Conservation (phyloP, 2,888 invertebrate genomes). For the Ceraclea dissimilis region DNA sequence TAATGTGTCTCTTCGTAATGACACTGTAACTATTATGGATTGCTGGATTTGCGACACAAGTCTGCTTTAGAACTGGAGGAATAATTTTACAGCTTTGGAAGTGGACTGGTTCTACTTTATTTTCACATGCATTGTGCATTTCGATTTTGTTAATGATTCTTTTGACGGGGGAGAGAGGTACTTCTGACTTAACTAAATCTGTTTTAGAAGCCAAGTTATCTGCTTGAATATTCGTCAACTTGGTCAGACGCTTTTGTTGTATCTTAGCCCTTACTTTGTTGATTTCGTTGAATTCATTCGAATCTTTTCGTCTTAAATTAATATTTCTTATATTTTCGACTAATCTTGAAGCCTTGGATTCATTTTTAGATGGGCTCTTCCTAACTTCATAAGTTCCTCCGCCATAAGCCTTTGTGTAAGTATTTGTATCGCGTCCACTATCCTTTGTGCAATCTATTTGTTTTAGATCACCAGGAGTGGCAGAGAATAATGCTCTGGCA, state of each 20-base stretch:
- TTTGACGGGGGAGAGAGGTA: constrained; percentile 44
- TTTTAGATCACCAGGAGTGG: constrained; percentile 51
- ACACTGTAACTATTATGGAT: constrained; percentile 47
- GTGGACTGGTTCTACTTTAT: constrained; percentile 37
- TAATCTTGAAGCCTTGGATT: neutral
- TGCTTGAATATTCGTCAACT: constrained; percentile 27
- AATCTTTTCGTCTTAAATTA: constrained; percentile 30
- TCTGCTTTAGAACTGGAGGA: constrained; percentile 37
- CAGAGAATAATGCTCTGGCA: constrained; percentile 48
- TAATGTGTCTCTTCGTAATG: constrained; percentile 46
- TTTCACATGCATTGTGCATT: constrained; percentile 42
- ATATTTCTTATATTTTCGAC: constrained; percentile 8
- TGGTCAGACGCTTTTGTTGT: constrained; percentile 42
- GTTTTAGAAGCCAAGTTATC: constrained; percentile 28
- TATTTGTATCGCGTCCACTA: constrained; percentile 34
- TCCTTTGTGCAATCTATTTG: constrained; percentile 49
- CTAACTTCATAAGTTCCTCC: constrained; percentile 29
- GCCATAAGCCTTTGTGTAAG: constrained; percentile 41
- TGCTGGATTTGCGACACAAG: constrained; percentile 45
- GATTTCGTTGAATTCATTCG: constrained; percentile 36
- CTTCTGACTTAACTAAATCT: constrained; percentile 30
- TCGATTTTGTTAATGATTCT: constrained; percentile 46
- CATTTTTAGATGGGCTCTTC: neutral
- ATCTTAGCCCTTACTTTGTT: constrained; percentile 45
- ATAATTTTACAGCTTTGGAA: constrained; percentile 45